Evolutionary conservation across 2,113 vertebrate genomes (phyloP).

Genomic region (Gallinago undulata): DNA sequence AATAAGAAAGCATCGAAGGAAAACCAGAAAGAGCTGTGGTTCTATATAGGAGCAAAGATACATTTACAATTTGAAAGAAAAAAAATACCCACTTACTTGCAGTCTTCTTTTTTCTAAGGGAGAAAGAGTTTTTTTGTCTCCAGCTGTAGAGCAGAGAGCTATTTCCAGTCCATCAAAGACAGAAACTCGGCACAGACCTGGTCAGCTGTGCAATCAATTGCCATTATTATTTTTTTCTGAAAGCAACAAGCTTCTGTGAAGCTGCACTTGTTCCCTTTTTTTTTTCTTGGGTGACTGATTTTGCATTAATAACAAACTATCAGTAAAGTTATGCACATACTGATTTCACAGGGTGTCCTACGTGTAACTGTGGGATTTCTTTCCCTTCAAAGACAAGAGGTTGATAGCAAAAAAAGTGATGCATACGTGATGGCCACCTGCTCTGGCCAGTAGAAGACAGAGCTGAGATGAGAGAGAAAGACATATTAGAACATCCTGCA

Average conservation of each 20-base stretch:
- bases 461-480: background rate
- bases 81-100: slow-evolving; percentile 4
- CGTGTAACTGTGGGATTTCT: background rate
- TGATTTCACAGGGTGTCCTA: background rate
- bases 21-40: background rate
- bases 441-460: background rate
- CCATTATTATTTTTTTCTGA: background rate
- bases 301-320: slow-evolving; percentile 29
- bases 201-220: slow-evolving; percentile 9
- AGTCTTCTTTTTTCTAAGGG: slow-evolving; percentile 6
- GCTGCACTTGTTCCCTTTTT: slow-evolving; percentile 6
- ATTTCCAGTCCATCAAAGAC: slow-evolving; percentile 35
- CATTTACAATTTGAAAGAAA: background rate
- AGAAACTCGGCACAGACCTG: slow-evolving; percentile 24
- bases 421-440: background rate
- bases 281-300: background rate
- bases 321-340: background rate
- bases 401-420: background rate
- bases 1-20: background rate
- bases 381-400: background rate
- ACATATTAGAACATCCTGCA: background rate
- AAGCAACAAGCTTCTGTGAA: background rate
- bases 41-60: slow-evolving; percentile 6
- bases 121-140: slow-evolving; percentile 39
- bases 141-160: slow-evolving; percentile 23